These are phyloP conservation scores for Cosmorhoe ocellata DNA, from an alignment of 2,888 invertebrate species.

Conservation along the genomic window DNA sequence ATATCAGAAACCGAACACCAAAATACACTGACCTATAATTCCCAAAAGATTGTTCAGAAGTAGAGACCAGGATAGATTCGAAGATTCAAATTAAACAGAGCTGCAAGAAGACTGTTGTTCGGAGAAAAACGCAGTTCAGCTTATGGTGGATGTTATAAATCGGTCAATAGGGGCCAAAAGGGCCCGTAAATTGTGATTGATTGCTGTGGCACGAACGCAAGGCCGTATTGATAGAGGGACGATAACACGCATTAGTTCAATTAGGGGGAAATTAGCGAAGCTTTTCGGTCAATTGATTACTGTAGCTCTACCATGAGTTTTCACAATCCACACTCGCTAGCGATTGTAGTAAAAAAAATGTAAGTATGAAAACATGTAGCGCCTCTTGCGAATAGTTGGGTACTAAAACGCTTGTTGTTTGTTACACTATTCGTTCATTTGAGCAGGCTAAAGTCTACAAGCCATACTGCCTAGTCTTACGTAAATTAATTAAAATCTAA, in stretches of 20 bases:
- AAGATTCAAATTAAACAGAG: conserved; percentile 5
- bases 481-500: no score
- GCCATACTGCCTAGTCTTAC: no score
- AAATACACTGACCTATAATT: conserved; percentile 3
- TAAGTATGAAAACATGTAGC: no score
- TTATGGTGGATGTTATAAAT: conserved; percentile 47
- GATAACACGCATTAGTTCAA: conserved; percentile 70
- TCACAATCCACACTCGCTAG: no score
- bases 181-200: conserved; percentile 75
- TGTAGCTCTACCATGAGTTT: no score
- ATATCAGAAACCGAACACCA: conserved; percentile 7
- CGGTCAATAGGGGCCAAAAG: conserved; percentile 61
- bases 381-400: no score
- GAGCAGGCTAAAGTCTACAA: no score
- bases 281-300: conserved; percentile 30
- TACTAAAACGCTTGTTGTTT: no score
- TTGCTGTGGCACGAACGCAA: conserved; percentile 53
- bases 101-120: neutral
- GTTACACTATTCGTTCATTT: no score
- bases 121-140: conserved; percentile 27
- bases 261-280: conserved; percentile 51
- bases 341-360: no score
- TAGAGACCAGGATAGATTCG: conserved; percentile 7
- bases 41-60: neutral
- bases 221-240: conserved; percentile 60